A percentile compares a stretch with the other conserved stretches of the same genome.
These are phyloP conservation scores for Euplexia lucipara DNA, from an alignment of 2,888 invertebrate genomes.

Conservation along the genomic window DNA sequence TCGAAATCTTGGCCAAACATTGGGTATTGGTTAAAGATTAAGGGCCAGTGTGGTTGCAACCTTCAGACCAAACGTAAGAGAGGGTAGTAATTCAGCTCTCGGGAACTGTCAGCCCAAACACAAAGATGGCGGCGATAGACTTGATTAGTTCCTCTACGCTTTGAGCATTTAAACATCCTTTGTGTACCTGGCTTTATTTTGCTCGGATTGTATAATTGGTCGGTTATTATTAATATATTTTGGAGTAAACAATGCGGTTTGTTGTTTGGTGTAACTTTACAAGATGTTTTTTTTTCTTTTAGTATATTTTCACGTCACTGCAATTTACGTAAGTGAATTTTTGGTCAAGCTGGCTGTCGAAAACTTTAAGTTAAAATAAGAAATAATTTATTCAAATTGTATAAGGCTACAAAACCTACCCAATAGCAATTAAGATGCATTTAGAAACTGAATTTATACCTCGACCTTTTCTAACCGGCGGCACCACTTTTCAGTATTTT, in stretches of 20 bases:
- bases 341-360: no score
- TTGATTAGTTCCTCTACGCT: slow-evolving; percentile 59
- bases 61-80: slow-evolving; percentile 51
- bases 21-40: slow-evolving; percentile 8
- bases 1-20: slow-evolving; percentile 1
- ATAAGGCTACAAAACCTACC: no score
- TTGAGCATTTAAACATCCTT: slow-evolving; percentile 40
- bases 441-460: no score
- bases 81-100: slow-evolving; percentile 47
- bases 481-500: no score
- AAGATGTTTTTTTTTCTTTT: background rate
- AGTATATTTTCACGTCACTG: no score
- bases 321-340: no score
- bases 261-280: background rate
- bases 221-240: slow-evolving; percentile 19
- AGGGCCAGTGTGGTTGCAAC: slow-evolving; percentile 35
- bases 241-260: background rate
- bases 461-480: slow-evolving; percentile 13
- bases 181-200: slow-evolving; percentile 44
- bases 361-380: no score
- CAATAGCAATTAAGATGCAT: no score
- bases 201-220: slow-evolving; percentile 23
- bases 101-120: slow-evolving; percentile 51
- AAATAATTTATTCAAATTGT: no score
- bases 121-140: slow-evolving; percentile 56